phyloP scores from a whole-genome alignment of 1,140 invertebrate species.

The Heliconius congener region DNA sequence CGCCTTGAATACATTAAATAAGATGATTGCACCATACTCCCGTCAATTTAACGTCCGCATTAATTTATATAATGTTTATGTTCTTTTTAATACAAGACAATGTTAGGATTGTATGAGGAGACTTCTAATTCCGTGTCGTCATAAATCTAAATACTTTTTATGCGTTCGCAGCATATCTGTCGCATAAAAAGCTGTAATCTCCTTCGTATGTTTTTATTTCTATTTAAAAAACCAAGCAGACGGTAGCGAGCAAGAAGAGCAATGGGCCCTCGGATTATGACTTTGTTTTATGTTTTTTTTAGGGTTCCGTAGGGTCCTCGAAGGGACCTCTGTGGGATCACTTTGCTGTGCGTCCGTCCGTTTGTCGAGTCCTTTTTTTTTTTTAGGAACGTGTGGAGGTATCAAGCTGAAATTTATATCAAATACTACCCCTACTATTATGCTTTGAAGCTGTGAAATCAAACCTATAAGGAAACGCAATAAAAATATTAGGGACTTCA shows the following conservation, averaged over 20 bases:
- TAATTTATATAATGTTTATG: conserved; percentile 56
- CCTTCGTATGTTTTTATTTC: conserved; percentile 39
- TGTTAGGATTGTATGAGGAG: conserved; percentile 49
- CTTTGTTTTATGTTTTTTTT: conserved; percentile 29
- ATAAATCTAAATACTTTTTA: conserved; percentile 46
- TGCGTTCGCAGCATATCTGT: conserved; percentile 32
- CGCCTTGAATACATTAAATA: not conserved
- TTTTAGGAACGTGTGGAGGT: too few relatives aligned
- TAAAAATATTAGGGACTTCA: too few relatives aligned
- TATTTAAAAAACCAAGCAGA: conserved; percentile 36
- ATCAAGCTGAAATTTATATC: too few relatives aligned
- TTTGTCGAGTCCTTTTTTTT: too few relatives aligned
- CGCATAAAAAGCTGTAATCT: conserved; percentile 35
- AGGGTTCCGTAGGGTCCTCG: too few relatives aligned
- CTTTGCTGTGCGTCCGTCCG: too few relatives aligned
- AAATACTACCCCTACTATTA: too few relatives aligned
- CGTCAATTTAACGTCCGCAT: conserved; percentile 36
- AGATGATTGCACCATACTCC: not conserved
- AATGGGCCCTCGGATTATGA: conserved; percentile 43
- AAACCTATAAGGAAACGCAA: too few relatives aligned
- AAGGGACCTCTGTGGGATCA: too few relatives aligned
- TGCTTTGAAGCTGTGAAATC: too few relatives aligned
- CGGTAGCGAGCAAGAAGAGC: conserved; percentile 29
- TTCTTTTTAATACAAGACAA: conserved; percentile 50
- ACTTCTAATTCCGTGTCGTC: conserved; percentile 61